Conservation (phyloP, 2,888 invertebrate species). For the Oxystoma pomonae region DNA sequence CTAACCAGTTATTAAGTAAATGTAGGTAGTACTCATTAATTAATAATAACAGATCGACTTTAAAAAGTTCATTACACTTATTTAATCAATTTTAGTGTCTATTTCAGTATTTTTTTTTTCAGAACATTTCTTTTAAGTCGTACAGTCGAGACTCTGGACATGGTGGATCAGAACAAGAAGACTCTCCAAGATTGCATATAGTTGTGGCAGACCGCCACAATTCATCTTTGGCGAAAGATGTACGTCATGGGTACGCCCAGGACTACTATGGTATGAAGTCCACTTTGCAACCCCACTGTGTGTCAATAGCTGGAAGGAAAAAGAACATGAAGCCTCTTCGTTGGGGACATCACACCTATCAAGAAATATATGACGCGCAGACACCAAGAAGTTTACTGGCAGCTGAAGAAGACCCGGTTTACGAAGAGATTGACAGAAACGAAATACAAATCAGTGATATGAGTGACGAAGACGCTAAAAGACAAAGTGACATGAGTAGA, state of each 20-base stretch:
- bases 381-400: conserved; percentile 52
- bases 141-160: conserved; percentile 62
- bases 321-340: conserved; percentile 47
- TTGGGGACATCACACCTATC: conserved; percentile 66
- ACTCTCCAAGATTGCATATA: conserved; percentile 60
- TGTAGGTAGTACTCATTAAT: no score
- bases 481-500: conserved; percentile 68
- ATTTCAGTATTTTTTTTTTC: conserved; percentile 43
- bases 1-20: no score
- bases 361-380: conserved; percentile 62
- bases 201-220: conserved; percentile 50
- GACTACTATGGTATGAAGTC: conserved; percentile 40
- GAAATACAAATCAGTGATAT: conserved; percentile 72
- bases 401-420: conserved; percentile 72
- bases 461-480: conserved; percentile 73
- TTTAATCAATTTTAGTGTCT: no score
- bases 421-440: conserved; percentile 73
- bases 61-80: no score
- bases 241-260: conserved; percentile 40
- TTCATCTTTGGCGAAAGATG: conserved; percentile 53
- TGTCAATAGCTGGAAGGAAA: conserved; percentile 37
- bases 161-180: conserved; percentile 62
- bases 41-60: no score
- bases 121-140: conserved; percentile 86
- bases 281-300: conserved; percentile 33